Percentiles rank a stretch among this genome's conserved stretches.
Conservation (phyloP, 2,113 vertebrate species). For the Montifringilla adamsi region DNA sequence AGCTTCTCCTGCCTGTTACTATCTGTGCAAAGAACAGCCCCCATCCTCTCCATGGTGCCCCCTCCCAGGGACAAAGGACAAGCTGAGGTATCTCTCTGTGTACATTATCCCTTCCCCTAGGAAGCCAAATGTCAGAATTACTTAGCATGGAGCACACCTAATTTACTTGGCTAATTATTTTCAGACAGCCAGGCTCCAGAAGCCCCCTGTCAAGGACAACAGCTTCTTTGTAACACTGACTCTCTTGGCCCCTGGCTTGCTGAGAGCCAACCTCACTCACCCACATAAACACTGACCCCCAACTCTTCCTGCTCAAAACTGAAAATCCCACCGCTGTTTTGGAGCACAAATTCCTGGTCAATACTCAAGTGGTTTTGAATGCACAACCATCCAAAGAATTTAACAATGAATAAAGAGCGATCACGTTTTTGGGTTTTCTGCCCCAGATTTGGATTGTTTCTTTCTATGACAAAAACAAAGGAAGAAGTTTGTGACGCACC, state of each 20-base stretch:
- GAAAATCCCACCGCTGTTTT: background rate
- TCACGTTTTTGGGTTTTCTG: background rate
- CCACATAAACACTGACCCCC: background rate
- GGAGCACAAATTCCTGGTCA: background rate
- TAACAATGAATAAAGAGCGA: background rate
- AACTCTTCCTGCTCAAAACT: background rate
- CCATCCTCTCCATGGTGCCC: background rate
- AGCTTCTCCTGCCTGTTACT: background rate
- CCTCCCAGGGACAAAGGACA: background rate
- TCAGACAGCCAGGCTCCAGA: background rate
- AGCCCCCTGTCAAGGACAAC: background rate
- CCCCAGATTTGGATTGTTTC: background rate
- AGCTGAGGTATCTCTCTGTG: background rate
- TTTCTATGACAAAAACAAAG: background rate
- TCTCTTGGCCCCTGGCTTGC: background rate
- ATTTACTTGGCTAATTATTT: conserved; percentile 4
- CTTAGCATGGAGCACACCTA: background rate
- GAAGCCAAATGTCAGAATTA: background rate
- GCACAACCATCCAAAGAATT: background rate
- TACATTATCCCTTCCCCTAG: background rate
- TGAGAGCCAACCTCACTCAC: background rate
- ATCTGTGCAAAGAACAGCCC: background rate
- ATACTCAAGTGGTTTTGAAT: background rate
- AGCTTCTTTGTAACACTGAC: background rate
- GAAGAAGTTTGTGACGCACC: background rate